Evolutionary conservation across 35 echinoderm and acorn worm species (phyloP).

Genomic region (Amphiura filiformis): DNA sequence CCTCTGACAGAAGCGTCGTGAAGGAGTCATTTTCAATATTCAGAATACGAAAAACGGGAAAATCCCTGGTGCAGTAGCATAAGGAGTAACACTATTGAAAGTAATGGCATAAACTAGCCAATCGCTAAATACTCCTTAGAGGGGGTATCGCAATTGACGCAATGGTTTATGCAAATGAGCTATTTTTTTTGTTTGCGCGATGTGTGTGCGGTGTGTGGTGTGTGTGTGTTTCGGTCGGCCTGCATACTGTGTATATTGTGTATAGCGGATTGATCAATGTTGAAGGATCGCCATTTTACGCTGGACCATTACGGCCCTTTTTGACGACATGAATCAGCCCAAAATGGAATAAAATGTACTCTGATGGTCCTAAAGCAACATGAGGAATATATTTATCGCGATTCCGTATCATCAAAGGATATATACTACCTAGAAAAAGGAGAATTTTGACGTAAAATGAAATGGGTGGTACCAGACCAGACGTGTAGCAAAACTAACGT

Average conservation of each 20-base stretch:
- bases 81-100: not conserved
- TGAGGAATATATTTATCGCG: not conserved
- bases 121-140: slow-evolving; percentile 32
- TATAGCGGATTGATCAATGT: slow-evolving; percentile 9
- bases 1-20: not conserved
- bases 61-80: not conserved
- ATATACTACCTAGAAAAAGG: not conserved
- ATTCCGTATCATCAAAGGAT: not conserved
- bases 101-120: not conserved
- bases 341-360: not conserved
- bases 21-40: too few relatives aligned
- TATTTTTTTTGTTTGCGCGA: slow-evolving; percentile 14
- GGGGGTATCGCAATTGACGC: slow-evolving; percentile 35
- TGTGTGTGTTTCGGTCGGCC: slow-evolving; percentile 3
- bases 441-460: not conserved
- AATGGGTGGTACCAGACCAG: slow-evolving; percentile 10
- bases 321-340: not conserved
- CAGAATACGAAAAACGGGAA: not conserved
- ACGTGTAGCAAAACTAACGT: slow-evolving; percentile 7
- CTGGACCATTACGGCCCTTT: not conserved
- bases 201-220: slow-evolving; percentile 6
- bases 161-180: not conserved
- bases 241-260: not conserved
- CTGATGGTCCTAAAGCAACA: not conserved
- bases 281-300: slow-evolving; percentile 10